A percentile compares a stretch with the other conserved stretches of the same genome.
These are phyloP conservation scores for Hippocampus abdominalis DNA, from an alignment of 2,113 vertebrate genomes.

Conservation along the genomic window DNA sequence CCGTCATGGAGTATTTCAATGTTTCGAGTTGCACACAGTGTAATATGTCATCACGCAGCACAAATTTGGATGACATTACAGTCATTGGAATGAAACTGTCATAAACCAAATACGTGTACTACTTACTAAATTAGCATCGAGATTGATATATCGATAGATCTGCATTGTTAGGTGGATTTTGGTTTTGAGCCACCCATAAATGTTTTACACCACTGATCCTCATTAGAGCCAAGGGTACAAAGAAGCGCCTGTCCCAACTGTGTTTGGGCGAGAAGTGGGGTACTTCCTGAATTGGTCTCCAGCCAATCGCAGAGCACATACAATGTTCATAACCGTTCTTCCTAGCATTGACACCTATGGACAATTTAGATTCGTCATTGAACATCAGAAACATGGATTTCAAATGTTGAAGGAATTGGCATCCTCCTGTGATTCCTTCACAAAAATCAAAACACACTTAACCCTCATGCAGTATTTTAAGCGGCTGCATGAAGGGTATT, in stretches of 20 bases:
- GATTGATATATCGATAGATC: too few relatives aligned
- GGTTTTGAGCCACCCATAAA: neutral
- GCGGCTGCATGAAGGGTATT: too few relatives aligned
- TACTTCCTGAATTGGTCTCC: neutral
- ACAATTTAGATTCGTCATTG: neutral
- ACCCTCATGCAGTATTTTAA: too few relatives aligned
- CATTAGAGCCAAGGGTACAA: neutral
- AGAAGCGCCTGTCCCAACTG: neutral
- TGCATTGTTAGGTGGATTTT: neutral
- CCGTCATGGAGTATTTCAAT: neutral
- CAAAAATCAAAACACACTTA: too few relatives aligned
- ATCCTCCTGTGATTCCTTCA: too few relatives aligned
- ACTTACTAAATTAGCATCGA: too few relatives aligned
- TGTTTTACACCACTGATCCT: neutral
- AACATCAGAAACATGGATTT: neutral
- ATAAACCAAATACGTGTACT: too few relatives aligned
- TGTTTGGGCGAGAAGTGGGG: neutral
- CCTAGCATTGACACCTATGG: neutral
- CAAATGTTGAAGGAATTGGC: too few relatives aligned
- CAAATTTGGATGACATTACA: too few relatives aligned
- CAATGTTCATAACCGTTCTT: neutral
- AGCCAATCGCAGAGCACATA: neutral
- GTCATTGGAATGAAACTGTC: too few relatives aligned
- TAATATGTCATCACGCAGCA: neutral
- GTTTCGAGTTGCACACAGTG: too few relatives aligned